A percentile compares a stretch with the other conserved stretches of the same genome.
phyloP scores from a whole-genome alignment of 2,113 vertebrate species.

The Protobothrops flavoviridis region DNA sequence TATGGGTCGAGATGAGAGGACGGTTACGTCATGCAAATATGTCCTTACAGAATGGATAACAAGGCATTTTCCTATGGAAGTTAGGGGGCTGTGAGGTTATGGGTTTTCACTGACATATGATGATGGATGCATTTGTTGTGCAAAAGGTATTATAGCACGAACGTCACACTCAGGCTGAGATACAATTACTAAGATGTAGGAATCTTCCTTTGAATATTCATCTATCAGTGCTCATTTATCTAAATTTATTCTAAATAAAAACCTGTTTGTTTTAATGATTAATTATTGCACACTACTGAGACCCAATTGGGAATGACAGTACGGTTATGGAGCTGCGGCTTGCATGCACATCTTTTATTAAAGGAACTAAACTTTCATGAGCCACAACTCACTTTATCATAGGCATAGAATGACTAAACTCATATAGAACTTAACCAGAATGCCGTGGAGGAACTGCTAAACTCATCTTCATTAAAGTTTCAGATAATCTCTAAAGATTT shows the following conservation, averaged over 20 bases:
- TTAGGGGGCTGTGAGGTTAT: neutral
- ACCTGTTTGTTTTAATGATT: neutral
- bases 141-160: neutral
- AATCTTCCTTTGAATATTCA: neutral
- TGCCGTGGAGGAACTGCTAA: neutral
- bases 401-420: neutral
- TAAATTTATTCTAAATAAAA: neutral
- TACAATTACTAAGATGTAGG: neutral
- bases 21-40: neutral
- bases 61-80: neutral
- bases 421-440: neutral
- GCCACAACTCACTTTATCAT: neutral
- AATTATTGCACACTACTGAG: neutral
- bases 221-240: conserved; percentile 3
- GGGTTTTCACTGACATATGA: neutral
- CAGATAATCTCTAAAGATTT: neutral
- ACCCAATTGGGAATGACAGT: neutral
- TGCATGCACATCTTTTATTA: neutral
- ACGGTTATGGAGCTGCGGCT: neutral
- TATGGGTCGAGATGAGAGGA: neutral
- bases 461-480: neutral
- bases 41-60: neutral
- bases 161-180: neutral
- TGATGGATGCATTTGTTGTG: neutral
- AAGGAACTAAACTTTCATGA: neutral